These are phyloP conservation scores for Melinaea menophilus DNA, from an alignment of 2,888 invertebrate genomes.

Conservation along the genomic window DNA sequence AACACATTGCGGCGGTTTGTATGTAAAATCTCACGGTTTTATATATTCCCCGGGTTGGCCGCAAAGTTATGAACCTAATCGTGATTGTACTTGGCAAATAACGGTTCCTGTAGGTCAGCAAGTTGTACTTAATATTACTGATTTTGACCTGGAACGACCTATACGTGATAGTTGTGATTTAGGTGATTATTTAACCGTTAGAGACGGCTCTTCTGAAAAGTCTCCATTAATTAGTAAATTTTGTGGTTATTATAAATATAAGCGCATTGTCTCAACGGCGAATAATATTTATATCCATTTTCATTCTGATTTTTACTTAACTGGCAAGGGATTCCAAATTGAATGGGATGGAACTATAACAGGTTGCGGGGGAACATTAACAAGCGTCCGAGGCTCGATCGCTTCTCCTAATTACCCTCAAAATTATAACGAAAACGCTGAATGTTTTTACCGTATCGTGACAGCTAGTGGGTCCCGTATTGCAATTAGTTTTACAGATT, in stretches of 20 bases:
- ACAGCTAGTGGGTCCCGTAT: constrained; percentile 85
- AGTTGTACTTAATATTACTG: constrained; percentile 80
- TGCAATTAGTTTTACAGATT: constrained; percentile 81
- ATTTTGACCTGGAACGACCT: constrained; percentile 78
- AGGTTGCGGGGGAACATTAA: constrained; percentile 90
- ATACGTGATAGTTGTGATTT: constrained; percentile 52
- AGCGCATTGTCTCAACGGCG: constrained; percentile 83
- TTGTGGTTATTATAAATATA: constrained; percentile 84
- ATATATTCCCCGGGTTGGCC: constrained; percentile 91
- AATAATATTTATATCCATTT: constrained; percentile 87
- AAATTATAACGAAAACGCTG: constrained; percentile 82
- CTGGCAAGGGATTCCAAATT: constrained; percentile 82
- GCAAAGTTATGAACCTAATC: constrained; percentile 80
- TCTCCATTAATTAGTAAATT: constrained; percentile 89
- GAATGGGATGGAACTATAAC: constrained; percentile 65
- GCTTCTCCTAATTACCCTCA: constrained; percentile 92
- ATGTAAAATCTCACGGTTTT: constrained; percentile 80
- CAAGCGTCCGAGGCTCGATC: constrained; percentile 83
- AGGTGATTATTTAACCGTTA: constrained; percentile 71
- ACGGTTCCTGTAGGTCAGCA: constrained; percentile 83
- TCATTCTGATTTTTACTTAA: constrained; percentile 82
- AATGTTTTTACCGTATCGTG: constrained; percentile 89
- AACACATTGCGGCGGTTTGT: constrained; percentile 84
- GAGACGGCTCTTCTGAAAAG: constrained; percentile 85
- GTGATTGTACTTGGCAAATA: constrained; percentile 90